Base-by-base conservation (phyloP, 2,888 invertebrate genomes). In the Selenia dentaria region DNA sequence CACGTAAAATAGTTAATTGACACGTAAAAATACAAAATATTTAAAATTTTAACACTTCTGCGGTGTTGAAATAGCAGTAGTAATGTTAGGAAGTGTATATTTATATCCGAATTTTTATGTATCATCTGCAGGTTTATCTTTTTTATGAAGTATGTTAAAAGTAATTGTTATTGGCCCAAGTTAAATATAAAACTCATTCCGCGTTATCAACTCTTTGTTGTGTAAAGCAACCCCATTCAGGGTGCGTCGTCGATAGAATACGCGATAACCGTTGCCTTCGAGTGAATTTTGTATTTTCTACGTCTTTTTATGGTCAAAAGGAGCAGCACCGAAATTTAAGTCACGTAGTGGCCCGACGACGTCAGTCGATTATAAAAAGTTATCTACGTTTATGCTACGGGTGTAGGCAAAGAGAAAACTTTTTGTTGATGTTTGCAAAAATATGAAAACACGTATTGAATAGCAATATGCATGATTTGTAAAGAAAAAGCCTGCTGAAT, bases 161-260 rank as follows among this genome's bases (percentile, higher is more conserved):
- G 39, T 46, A 40, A 39, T 40, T 33, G 37, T 26, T 28, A 44
- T 18, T 13, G 14, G n/a, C 10, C 28, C 11, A 27, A 61, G 60
- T 63, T 69, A 68, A 70, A 72, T 32, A 27, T 46, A 31, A 46
- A 22, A 32, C 36, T 33, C 67, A 77, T 74, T 72, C 67, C 57
- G 62, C 66, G 68, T 68, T 75, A 72, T 74, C 70, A 67, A 59
- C 54, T 59, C 50, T 67, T 79, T 81, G 77, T 81, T 71, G 74
- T 71, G 56, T 51, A 61, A 67, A 62, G 53, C 63, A 60, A 64
- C 63, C 57, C 72, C 60, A 74, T 79, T 79, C 70, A 72, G 62
- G 71, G 63, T 45, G 57, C 55, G 54, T 57, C 67, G 73, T 66
- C 70, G 62, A 47, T 64, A 55, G 79, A 80, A 83, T 80, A 54